Conservation (phyloP, 2,797 vertebrate genomes). For the Microctenopoma steveboyesi region DNA sequence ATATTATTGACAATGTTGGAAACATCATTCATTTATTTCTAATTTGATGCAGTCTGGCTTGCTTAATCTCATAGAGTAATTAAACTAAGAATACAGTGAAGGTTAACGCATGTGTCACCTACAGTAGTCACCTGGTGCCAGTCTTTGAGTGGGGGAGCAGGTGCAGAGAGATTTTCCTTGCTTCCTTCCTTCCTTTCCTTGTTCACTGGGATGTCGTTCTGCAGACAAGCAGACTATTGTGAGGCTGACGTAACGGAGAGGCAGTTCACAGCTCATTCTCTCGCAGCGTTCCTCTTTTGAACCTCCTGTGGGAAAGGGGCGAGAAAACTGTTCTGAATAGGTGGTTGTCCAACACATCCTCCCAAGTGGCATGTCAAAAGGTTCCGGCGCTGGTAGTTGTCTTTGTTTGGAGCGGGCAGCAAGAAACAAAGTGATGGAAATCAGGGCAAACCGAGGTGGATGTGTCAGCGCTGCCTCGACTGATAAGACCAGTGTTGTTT, state of each 20-base stretch:
- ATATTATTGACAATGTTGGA: slow-evolving; percentile 44
- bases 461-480: slow-evolving; percentile 45
- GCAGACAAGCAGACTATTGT: slow-evolving; percentile 73
- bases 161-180: slow-evolving; percentile 63
- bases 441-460: slow-evolving; percentile 48
- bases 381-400: slow-evolving; percentile 41
- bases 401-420: slow-evolving; percentile 55
- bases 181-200: too few species aligned
- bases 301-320: slow-evolving; percentile 68
- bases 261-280: slow-evolving; percentile 63
- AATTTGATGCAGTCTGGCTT: slow-evolving; percentile 40
- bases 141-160: slow-evolving; percentile 66
- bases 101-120: slow-evolving; percentile 60
- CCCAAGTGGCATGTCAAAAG: slow-evolving; percentile 66
- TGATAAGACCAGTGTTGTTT: slow-evolving; percentile 50
- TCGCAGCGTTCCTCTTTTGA: slow-evolving; percentile 65
- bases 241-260: slow-evolving; percentile 75
- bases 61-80: slow-evolving; percentile 51
- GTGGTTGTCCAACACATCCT: slow-evolving; percentile 75
- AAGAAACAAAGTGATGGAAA: slow-evolving; percentile 39
- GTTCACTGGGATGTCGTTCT: slow-evolving; percentile 63
- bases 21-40: slow-evolving; percentile 37
- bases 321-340: slow-evolving; percentile 62
- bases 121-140: slow-evolving; percentile 47
- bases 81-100: slow-evolving; percentile 37